These are phyloP conservation scores for Sepiola atlantica DNA, from an alignment of 2,888 invertebrate species.

Conservation along the genomic window DNA sequence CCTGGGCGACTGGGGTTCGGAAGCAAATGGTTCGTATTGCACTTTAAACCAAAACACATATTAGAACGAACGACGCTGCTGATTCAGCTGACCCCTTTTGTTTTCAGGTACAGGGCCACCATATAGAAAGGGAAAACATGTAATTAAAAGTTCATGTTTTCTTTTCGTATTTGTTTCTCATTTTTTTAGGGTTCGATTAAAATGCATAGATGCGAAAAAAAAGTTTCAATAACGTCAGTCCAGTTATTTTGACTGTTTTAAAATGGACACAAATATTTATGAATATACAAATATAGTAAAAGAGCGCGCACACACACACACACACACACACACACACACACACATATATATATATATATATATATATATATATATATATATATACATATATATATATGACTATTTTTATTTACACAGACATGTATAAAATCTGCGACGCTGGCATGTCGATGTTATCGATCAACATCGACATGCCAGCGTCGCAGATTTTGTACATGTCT, in stretches of 20 bases:
- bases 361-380: not conserved
- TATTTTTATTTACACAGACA: not conserved
- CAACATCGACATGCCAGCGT: too few species aligned
- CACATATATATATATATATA: not conserved
- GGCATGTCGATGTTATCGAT: too few species aligned
- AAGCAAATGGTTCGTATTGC: not conserved
- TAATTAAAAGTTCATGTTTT: not conserved
- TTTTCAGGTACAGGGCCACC: not conserved
- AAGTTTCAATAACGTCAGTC: not conserved
- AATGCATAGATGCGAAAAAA: not conserved
- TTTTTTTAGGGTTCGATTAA: not conserved
- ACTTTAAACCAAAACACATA: not conserved
- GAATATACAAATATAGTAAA: not conserved
- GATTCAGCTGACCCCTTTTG: not conserved
- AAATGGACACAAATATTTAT: not conserved
- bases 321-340: not conserved
- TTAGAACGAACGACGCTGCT: not conserved
- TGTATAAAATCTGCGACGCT: too few species aligned
- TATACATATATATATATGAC: not conserved
- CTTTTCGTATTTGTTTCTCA: not conserved
- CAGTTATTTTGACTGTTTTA: too few species aligned
- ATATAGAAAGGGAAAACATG: not conserved
- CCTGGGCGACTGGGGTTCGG: not conserved
- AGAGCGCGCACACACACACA: not conserved
- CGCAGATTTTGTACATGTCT: too few species aligned